Base-by-base conservation (phyloP, 2,113 vertebrate genomes). In the Melanocharis versteri region DNA sequence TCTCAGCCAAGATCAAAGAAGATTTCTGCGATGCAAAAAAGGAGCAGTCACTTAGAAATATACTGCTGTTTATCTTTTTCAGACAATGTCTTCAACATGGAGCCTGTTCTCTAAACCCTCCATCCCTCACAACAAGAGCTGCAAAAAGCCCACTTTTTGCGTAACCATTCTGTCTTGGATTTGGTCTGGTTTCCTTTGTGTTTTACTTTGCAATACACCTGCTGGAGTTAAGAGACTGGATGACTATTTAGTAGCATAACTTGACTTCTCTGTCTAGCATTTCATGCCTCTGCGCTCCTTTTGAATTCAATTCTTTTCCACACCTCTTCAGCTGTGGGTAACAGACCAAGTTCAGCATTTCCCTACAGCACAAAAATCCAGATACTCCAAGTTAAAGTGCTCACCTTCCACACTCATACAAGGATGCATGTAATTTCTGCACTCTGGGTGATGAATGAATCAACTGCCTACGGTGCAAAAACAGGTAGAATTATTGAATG, bases 1-100 rank as follows among this genome's bases (percentile, higher is more conserved):
- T 27, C 73, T 66, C 42, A 94, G 56, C 28, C n/a, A 66, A 88
- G 86, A 96, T 80, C 47, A 92, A 96, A 88, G 73, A 87, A 78
- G 39, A 73, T 58, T 90, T 83, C 79, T 91, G 66, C 79, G 88
- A 91, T 71, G 79, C 39, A 93, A 83, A 93, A 89, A 50, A 58
- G 39, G 31, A 72, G 45, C n/a, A 82, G 48, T 61, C 39, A 71
- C n/a, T 62, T 71, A 68, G 73, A 87, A 90, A 88, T 57, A 72
- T 2, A 73, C 70, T 35, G 30, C 20, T 35, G 80, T 88, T 94
- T 93, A 39, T 90, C 53, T 44, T 87, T 47, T 40, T 87, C 58
- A 80, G 57, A 76, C 56, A n/a, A 4, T 19, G 11, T 83, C 58
- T 85, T 85, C 12, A 14, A 6, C 50, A 47, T 70, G 39, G 21